Base-by-base conservation (phyloP, 1,140 invertebrate species). In the Hycleus cichorii region DNA sequence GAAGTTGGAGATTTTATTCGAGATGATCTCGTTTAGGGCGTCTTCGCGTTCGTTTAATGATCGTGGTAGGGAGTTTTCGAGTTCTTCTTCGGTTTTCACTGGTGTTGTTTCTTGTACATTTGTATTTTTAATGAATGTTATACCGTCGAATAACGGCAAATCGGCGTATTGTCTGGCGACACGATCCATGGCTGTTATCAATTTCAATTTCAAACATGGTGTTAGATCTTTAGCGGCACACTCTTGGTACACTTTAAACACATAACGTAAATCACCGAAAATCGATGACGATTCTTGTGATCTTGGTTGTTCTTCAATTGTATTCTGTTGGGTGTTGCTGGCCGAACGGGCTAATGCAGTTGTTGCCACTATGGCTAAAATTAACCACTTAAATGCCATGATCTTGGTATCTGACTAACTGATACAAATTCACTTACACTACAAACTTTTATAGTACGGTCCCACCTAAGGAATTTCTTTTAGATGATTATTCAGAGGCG, bases 151-250 rank as follows among this genome's bases (percentile, higher is more conserved):
- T 3, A 90, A 69, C 10, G 80, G 76, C 9, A 90, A 67, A 43
- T 85, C 65, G 78, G 2, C 76, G 62, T 76, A 78, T 44, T 80
- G 80, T n/a, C 82, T 76, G 3, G 83, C 80, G 47, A 83, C 81
- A 57, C 86, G 80, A 60, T 88, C 87, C 67, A 91, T 75, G 2
- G 86, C 83, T 2, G 84, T 81, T 0, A 88, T 74, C 24, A 91
- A 71, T 68, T 90, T 90, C 39, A 89, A 69, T 70, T 91, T 90
- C 3, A 91, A 73, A 63, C 89, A 91, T 18, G 85, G 81, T 47
- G 82, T 81, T 10, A 89, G 67, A 48, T 89, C 86, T 26, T 80
- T 75, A 3, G 78, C 81, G 25, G 84, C 78, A 74, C 89, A 91
- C 59, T 90, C 86, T 69, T 86, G 87, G 72, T 89, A 90, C 57